phyloP scores from a whole-genome alignment of 2,113 vertebrate genomes.

The Toxotes chatareus region DNA sequence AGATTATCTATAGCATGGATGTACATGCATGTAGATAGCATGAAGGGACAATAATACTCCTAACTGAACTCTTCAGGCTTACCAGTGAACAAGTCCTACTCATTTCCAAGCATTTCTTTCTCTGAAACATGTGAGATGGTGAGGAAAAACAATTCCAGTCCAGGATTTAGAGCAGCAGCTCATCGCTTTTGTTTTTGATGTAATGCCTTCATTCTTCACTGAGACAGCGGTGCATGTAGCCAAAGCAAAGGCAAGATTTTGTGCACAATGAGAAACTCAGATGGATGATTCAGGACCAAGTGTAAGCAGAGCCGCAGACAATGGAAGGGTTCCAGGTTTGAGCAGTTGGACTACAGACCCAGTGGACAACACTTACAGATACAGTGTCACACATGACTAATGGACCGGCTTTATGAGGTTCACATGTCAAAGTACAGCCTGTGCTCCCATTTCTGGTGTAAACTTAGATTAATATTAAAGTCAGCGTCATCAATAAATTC shows the following conservation, averaged over 20 bases:
- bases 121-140: constrained; percentile 14
- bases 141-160: constrained; percentile 29
- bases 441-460: background rate
- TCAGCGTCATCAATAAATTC: constrained; percentile 3
- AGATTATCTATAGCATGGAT: background rate
- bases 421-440: constrained; percentile 25
- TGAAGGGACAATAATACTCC: background rate
- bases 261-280: constrained; percentile 51
- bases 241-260: constrained; percentile 45
- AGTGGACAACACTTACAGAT: constrained; percentile 7
- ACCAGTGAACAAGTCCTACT: background rate
- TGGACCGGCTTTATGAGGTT: constrained; percentile 19
- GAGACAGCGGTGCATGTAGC: constrained; percentile 38
- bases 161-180: constrained; percentile 51
- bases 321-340: constrained; percentile 37
- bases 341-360: constrained; percentile 1
- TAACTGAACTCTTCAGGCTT: background rate
- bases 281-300: constrained; percentile 41
- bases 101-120: constrained; percentile 2
- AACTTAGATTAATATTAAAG: constrained; percentile 18
- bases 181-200: constrained; percentile 60
- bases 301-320: constrained; percentile 24
- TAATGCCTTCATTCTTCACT: constrained; percentile 64
- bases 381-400: constrained; percentile 40
- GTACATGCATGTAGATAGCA: background rate